Percentiles rank a stretch among this genome's conserved stretches.
These are phyloP conservation scores for Platynereis dumerilii DNA, from an alignment of 2,888 invertebrate species.

Conservation along the genomic window DNA sequence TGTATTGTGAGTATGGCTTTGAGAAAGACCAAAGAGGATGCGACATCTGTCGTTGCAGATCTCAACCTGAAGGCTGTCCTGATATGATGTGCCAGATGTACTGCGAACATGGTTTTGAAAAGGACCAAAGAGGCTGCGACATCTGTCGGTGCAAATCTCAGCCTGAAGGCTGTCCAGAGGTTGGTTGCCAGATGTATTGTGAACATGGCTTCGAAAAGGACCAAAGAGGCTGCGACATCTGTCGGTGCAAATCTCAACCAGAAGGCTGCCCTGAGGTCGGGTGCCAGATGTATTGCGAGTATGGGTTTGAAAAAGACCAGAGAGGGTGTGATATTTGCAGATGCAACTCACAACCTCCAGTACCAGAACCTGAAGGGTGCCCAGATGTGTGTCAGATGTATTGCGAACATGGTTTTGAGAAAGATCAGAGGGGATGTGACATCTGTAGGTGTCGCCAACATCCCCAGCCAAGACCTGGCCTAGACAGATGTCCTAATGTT, in stretches of 20 bases:
- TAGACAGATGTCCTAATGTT: neutral
- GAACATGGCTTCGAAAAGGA: conserved; percentile 12
- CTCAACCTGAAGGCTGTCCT: neutral
- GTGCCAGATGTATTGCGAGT: conserved; percentile 5
- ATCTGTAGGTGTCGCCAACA: conserved; percentile 13
- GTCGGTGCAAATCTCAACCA: conserved; percentile 2
- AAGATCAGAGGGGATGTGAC: conserved; percentile 8
- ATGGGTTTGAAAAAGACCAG: conserved; percentile 8
- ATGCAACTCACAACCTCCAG: neutral
- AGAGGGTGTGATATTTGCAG: conserved; percentile 16
- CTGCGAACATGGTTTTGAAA: conserved; percentile 24
- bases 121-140: conserved; percentile 23
- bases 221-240: conserved; percentile 11
- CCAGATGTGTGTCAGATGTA: neutral
- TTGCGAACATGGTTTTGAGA: conserved; percentile 11
- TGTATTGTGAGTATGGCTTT: conserved; percentile 20
- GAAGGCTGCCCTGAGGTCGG: conserved; percentile 4
- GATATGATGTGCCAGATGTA: neutral
- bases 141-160: conserved; percentile 7
- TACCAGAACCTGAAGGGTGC: conserved; percentile 5
- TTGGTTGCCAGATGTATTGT: conserved; percentile 16
- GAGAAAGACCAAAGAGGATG: conserved; percentile 25
- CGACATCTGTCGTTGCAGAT: conserved; percentile 9
- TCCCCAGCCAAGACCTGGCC: neutral
- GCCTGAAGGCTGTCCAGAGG: neutral